Conservation (phyloP, 2,888 invertebrate genomes). For the Oasisia sp. region DNA sequence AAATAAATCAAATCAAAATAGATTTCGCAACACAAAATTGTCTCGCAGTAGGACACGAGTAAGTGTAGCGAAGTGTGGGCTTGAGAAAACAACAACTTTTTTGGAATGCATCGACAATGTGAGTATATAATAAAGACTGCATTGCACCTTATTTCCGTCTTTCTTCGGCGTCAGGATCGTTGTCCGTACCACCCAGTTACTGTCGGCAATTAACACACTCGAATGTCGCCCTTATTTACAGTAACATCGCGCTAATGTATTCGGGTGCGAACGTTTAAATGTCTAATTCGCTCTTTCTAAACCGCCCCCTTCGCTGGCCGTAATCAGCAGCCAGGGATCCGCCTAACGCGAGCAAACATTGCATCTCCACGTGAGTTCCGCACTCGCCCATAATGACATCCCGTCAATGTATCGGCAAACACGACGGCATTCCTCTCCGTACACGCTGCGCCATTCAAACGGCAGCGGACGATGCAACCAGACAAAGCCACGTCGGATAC, state of each 20-base stretch:
- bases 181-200: not conserved
- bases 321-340: not conserved
- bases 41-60: no score
- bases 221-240: not conserved
- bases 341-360: not conserved
- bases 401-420: not conserved
- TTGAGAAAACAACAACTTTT: no score
- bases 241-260: conserved; percentile 5
- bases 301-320: not conserved
- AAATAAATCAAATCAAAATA: no score
- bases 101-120: no score
- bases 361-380: not conserved
- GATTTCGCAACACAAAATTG: no score
- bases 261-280: not conserved
- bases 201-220: not conserved
- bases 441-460: not conserved
- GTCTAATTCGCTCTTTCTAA: conserved; percentile 12
- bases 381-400: not conserved
- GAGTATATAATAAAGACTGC: no score
- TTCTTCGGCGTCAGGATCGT: not conserved
- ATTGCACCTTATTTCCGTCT: no score
- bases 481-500: not conserved
- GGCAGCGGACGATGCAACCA: not conserved
- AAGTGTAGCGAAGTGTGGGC: no score
- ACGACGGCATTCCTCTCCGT: not conserved